Evolutionary conservation across 2,797 vertebrate genomes (phyloP).

Genomic region (Phoxinus dragarum): DNA sequence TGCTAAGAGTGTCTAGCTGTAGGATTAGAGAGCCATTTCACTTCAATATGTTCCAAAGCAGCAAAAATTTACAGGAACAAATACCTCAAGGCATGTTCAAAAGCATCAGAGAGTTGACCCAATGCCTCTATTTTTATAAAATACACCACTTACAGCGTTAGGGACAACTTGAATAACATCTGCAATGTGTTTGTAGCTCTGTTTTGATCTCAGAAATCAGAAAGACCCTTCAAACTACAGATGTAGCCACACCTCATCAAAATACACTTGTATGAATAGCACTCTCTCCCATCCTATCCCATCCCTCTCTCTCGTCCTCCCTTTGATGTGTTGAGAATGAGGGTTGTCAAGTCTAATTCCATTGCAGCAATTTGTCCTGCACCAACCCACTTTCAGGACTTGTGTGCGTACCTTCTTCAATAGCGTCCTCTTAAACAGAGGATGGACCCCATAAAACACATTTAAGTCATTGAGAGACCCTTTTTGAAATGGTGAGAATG

Average conservation of each 20-base stretch:
- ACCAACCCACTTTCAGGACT: slow-evolving; percentile 31
- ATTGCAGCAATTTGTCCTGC: slow-evolving; percentile 28
- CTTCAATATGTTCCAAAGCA: neutral
- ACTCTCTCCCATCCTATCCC: slow-evolving; percentile 20
- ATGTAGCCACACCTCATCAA: slow-evolving; percentile 27
- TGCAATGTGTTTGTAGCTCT: neutral
- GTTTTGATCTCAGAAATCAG: slow-evolving; percentile 13
- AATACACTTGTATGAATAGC: slow-evolving; percentile 47
- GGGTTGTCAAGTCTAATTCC: slow-evolving; percentile 38
- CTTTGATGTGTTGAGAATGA: slow-evolving; percentile 51
- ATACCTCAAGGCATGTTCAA: neutral
- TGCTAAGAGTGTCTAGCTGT: slow-evolving; percentile 29
- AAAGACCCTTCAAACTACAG: slow-evolving; percentile 20
- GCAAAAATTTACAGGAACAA: neutral
- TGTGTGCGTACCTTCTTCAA: slow-evolving; percentile 31
- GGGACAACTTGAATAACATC: slow-evolving; percentile 1
- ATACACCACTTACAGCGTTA: neutral
- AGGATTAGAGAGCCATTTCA: neutral
- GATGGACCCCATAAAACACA: slow-evolving; percentile 6
- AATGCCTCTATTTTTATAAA: neutral
- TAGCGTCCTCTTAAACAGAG: slow-evolving; percentile 29
- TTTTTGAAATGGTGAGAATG: slow-evolving; percentile 11
- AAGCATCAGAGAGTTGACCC: neutral
- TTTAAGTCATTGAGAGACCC: neutral
- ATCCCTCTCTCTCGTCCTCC: neutral